These are phyloP conservation scores for Pantherophis vulpinus DNA, from an alignment of 2,797 vertebrate genomes.

Conservation along the genomic window DNA sequence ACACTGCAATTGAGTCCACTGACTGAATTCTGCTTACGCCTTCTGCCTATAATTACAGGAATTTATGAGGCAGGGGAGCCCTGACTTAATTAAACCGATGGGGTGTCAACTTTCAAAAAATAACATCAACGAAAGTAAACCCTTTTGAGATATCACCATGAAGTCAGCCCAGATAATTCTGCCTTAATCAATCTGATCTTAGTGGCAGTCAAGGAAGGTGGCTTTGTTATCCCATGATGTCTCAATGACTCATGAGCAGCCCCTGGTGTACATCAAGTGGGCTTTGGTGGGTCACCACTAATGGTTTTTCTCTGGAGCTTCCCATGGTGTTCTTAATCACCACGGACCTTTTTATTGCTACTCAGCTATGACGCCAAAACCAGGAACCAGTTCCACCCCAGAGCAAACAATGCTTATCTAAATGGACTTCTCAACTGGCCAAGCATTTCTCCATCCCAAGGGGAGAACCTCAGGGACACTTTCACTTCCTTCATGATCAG, in stretches of 20 bases:
- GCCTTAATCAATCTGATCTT: not conserved
- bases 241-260: not conserved
- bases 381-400: not conserved
- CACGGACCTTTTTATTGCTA: not conserved
- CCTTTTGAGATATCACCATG: not conserved
- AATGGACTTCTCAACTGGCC: not conserved
- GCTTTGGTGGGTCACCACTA: not conserved
- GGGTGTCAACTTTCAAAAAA: not conserved
- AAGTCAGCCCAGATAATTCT: not conserved
- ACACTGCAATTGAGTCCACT: constrained; percentile 5
- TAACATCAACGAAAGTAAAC: not conserved
- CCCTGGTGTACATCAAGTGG: not conserved
- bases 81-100: not conserved
- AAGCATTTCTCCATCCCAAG: not conserved
- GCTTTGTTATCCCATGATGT: not conserved
- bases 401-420: not conserved
- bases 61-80: not conserved
- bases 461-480: not conserved
- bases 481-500: not conserved
- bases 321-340: not conserved
- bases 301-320: not conserved
- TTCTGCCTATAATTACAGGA: not conserved
- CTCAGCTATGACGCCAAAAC: not conserved
- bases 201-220: not conserved
- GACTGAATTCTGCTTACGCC: not conserved